These are phyloP conservation scores for Drosophila neonasuta DNA, from an alignment of 2,888 invertebrate species.

Conservation along the genomic window DNA sequence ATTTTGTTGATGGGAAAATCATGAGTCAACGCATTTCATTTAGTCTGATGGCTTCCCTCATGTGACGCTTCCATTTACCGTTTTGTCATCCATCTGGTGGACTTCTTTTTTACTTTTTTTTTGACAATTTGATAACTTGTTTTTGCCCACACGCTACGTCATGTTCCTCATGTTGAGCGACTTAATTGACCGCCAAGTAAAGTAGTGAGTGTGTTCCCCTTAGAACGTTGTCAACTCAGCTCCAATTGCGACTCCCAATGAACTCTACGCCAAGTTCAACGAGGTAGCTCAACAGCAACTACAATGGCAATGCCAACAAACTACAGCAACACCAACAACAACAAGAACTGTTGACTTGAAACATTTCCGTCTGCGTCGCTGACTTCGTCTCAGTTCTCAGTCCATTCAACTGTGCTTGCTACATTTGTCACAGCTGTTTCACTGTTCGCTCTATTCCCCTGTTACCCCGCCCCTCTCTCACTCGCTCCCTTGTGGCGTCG, in stretches of 20 bases:
- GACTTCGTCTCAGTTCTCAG: conserved; percentile 29
- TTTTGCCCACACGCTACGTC: conserved; percentile 41
- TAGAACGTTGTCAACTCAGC: conserved; percentile 17
- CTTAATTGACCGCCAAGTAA: conserved; percentile 65
- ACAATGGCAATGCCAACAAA: conserved; percentile 10
- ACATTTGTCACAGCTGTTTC: conserved; percentile 63
- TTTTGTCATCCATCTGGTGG: conserved; percentile 32
- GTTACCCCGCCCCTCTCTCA: background rate
- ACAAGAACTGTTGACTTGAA: conserved; percentile 29
- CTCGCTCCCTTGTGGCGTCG: conserved; percentile 2
- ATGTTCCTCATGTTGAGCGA: conserved; percentile 23
- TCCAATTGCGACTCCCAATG: conserved; percentile 53
- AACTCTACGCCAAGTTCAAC: conserved; percentile 66
- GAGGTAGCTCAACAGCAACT: conserved; percentile 26
- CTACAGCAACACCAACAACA: conserved; percentile 16
- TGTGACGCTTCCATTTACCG: conserved; percentile 64
- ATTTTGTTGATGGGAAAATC: conserved; percentile 59
- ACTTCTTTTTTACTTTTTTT: conserved; percentile 1
- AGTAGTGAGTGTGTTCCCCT: conserved; percentile 9
- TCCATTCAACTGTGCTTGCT: conserved; percentile 62
- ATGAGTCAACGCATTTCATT: conserved; percentile 60
- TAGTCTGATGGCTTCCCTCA: conserved; percentile 29
- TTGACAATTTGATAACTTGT: conserved; percentile 57
- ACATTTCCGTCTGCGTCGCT: conserved; percentile 17
- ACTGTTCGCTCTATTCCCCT: background rate